Percentiles rank a stretch among this genome's conserved stretches.
phyloP scores from a whole-genome alignment of 2,113 vertebrate genomes.

The Alligator mississippiensis region DNA sequence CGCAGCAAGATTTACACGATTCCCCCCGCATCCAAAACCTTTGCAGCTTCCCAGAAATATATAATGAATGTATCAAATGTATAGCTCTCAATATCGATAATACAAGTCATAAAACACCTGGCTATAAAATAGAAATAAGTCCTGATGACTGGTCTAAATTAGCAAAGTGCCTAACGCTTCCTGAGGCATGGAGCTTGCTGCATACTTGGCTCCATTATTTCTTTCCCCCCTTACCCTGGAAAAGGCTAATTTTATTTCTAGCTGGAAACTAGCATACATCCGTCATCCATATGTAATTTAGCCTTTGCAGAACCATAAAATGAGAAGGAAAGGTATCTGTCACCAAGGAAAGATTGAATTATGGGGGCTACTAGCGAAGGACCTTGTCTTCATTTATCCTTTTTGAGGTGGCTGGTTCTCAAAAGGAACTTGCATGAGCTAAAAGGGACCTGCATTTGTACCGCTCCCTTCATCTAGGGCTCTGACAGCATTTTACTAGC shows the following conservation, averaged over 20 bases:
- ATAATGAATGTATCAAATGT: slow-evolving; percentile 1
- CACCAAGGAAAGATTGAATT: not conserved
- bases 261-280: not conserved
- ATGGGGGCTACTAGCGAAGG: not conserved
- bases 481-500: not conserved
- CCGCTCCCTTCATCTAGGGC: not conserved
- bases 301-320: not conserved
- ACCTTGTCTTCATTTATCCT: not conserved
- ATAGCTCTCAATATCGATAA: slow-evolving; percentile 40
- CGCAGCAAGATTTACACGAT: slow-evolving; percentile 7
- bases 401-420: not conserved
- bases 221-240: not conserved
- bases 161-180: slow-evolving; percentile 16
- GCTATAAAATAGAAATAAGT: slow-evolving; percentile 36
- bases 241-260: slow-evolving; percentile 32
- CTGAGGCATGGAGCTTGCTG: not conserved
- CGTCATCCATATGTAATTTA: slow-evolving; percentile 43
- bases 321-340: not conserved
- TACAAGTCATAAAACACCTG: slow-evolving; percentile 9
- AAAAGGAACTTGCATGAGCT: not conserved
- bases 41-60: not conserved
- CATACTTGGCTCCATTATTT: slow-evolving; percentile 14
- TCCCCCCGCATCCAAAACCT: not conserved
- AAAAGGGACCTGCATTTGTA: too few species aligned
- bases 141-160: slow-evolving; percentile 50